Evolutionary conservation across 2,797 vertebrate genomes (phyloP).

Genomic region (Botia almorhae): DNA sequence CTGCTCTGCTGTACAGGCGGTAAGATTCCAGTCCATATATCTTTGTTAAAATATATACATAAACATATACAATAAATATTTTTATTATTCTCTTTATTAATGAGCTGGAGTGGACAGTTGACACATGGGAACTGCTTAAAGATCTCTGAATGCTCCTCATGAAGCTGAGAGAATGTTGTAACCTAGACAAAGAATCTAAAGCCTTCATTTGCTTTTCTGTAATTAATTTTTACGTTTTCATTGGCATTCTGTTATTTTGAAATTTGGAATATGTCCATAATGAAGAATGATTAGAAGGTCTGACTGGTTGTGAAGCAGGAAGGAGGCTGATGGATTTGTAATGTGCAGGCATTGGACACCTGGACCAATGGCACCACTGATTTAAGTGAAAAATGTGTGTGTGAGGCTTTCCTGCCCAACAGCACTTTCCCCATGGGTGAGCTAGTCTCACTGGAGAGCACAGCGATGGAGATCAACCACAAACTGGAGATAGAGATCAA

Average conservation of each 20-base stretch:
- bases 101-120: too few relatives aligned
- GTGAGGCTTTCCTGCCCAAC: constrained; percentile 72
- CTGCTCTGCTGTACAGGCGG: constrained; percentile 45
- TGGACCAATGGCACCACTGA: constrained; percentile 63
- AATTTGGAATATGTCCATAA: background rate
- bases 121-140: background rate
- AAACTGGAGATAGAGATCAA: constrained; percentile 72
- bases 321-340: background rate
- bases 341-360: constrained; percentile 50
- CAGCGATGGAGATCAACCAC: constrained; percentile 61
- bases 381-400: constrained; percentile 65
- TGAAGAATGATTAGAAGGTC: background rate
- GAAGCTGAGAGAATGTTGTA: too few relatives aligned
- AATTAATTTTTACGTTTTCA: too few relatives aligned
- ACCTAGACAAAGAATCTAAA: too few relatives aligned
- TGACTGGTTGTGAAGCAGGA: background rate
- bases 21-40: background rate
- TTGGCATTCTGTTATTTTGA: too few relatives aligned
- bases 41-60: too few relatives aligned
- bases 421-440: constrained; percentile 68
- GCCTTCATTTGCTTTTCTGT: too few relatives aligned
- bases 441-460: constrained; percentile 66
- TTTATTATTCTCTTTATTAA: too few relatives aligned
- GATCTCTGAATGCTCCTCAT: background rate
- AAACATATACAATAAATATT: too few relatives aligned